phyloP scores from a whole-genome alignment of 92 coral and sea anemone genomes.

The Epizoanthus illoricatus region DNA sequence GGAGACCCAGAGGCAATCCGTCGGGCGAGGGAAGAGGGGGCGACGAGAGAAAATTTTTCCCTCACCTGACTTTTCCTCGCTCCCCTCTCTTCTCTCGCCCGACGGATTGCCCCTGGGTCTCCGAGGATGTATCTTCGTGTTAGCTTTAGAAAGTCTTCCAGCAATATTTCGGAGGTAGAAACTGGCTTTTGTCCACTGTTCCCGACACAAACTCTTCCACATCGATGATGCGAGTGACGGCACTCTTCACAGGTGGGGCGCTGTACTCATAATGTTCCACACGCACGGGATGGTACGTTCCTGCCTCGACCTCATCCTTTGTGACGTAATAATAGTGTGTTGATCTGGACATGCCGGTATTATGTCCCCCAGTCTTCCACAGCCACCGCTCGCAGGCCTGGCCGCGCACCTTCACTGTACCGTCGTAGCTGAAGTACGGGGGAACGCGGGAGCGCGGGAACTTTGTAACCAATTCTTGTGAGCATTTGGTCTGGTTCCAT shows the following conservation, averaged over 20 bases:
- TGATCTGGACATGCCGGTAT: slow-evolving; percentile 8
- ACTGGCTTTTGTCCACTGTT: slow-evolving; percentile 13
- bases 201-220: slow-evolving; percentile 37
- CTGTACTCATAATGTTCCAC: slow-evolving; percentile 24
- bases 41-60: too few species aligned
- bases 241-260: slow-evolving; percentile 30
- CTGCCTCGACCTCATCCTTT: slow-evolving; percentile 10
- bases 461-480: not conserved
- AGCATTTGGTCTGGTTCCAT: slow-evolving; percentile 14
- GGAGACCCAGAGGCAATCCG: too few species aligned
- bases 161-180: slow-evolving; percentile 21
- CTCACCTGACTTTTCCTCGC: too few species aligned
- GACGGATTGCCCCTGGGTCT: too few species aligned
- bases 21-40: too few species aligned
- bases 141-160: not conserved
- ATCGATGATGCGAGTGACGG: slow-evolving; percentile 26
- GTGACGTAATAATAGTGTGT: slow-evolving; percentile 37
- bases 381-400: slow-evolving; percentile 34
- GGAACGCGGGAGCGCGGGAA: slow-evolving; percentile 30
- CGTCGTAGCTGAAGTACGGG: slow-evolving; percentile 31
- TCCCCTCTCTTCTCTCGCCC: too few species aligned
- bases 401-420: slow-evolving; percentile 20
- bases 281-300: slow-evolving; percentile 33
- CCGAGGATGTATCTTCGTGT: not conserved
- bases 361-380: slow-evolving; percentile 42